These are phyloP conservation scores for Perizoma flavofasciatum DNA, from an alignment of 2,888 invertebrate genomes.

Conservation along the genomic window DNA sequence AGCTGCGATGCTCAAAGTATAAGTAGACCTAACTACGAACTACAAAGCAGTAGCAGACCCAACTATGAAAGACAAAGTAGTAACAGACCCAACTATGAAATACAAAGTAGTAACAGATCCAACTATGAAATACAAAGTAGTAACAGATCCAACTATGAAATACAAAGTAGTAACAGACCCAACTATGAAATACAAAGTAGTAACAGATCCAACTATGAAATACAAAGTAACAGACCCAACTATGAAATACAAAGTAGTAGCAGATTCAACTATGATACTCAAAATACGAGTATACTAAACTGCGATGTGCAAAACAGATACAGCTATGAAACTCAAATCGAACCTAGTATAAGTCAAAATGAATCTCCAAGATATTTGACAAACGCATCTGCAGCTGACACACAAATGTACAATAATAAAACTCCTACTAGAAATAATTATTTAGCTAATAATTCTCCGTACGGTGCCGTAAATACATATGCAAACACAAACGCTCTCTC, in stretches of 20 bases:
- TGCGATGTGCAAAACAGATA: no score
- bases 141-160: constrained; percentile 9
- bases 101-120: constrained; percentile 32
- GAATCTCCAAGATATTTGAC: constrained; percentile 65
- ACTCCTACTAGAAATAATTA: constrained; percentile 50
- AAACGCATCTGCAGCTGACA: constrained; percentile 43
- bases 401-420: constrained; percentile 57
- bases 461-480: constrained; percentile 49
- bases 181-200: constrained; percentile 41
- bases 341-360: constrained; percentile 34
- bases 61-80: constrained; percentile 23
- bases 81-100: constrained; percentile 8
- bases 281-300: no score
- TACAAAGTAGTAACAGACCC: constrained; percentile 30
- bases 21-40: constrained; percentile 39
- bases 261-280: no score
- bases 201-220: constrained; percentile 18
- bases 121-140: constrained; percentile 48
- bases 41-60: constrained; percentile 13
- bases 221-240: no score
- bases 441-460: constrained; percentile 44
- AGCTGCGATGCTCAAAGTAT: no score
- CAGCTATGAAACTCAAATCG: constrained; percentile 27
- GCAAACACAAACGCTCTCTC: constrained; percentile 55
- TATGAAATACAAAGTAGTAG: no score